Evolutionary conservation across 1,140 invertebrate genomes (phyloP).

Genomic region (Drosophila bipectinata): DNA sequence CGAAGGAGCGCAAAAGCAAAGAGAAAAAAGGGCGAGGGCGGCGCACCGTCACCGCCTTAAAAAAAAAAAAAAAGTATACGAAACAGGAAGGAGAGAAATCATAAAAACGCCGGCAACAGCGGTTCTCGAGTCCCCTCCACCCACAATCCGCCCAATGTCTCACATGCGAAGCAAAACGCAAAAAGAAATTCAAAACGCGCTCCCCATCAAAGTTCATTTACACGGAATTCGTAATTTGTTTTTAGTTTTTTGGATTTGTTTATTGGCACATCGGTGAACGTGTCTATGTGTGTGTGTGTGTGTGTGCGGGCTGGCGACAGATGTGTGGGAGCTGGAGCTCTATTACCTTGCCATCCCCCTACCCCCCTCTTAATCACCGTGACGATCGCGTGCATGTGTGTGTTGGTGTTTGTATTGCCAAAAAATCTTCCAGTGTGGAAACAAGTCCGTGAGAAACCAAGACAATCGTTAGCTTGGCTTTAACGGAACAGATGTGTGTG

Average conservation of each 20-base stretch:
- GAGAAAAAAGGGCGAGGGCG: slow-evolving; percentile 68
- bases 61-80: slow-evolving; percentile 41
- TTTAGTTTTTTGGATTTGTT: slow-evolving; percentile 72
- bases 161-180: slow-evolving; percentile 37
- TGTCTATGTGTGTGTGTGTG: slow-evolving; percentile 9
- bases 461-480: slow-evolving; percentile 43
- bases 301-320: slow-evolving; percentile 8
- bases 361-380: slow-evolving; percentile 16
- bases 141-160: slow-evolving; percentile 1
- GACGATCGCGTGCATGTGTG: slow-evolving; percentile 13
- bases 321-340: slow-evolving; percentile 13
- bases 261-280: slow-evolving; percentile 48
- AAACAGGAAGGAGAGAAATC: slow-evolving; percentile 48
- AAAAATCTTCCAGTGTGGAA: slow-evolving; percentile 33
- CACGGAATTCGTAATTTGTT: slow-evolving; percentile 77
- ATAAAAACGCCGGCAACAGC: slow-evolving; percentile 74
- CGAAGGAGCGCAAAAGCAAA: slow-evolving; percentile 44
- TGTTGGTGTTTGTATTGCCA: slow-evolving; percentile 38
- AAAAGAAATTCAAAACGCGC: slow-evolving; percentile 42
- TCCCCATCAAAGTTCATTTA: slow-evolving; percentile 72
- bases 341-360: slow-evolving; percentile 2
- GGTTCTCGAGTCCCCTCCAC: slow-evolving; percentile 67
- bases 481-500: slow-evolving; percentile 46
- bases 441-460: slow-evolving; percentile 34
- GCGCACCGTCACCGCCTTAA: slow-evolving; percentile 27